phyloP scores from a whole-genome alignment of 1,140 invertebrate species.

The Drosophila oshimai region DNA sequence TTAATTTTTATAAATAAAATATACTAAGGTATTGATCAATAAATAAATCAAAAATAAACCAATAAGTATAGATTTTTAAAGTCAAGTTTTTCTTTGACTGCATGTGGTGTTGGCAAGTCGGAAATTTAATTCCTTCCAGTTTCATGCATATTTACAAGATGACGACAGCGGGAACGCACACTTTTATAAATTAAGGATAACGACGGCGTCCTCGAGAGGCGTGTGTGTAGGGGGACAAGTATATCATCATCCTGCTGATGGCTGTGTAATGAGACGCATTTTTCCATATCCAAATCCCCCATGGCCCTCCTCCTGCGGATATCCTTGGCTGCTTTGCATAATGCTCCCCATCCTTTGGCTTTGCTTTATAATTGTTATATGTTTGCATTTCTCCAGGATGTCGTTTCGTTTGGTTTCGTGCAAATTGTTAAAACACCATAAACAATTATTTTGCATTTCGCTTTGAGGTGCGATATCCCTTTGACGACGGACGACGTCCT shows the following conservation, averaged over 20 bases:
- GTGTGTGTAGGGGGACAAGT: neutral
- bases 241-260: conserved; percentile 38
- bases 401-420: conserved; percentile 13
- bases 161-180: conserved; percentile 51
- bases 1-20: no score
- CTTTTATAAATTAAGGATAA: conserved; percentile 81
- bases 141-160: conserved; percentile 78
- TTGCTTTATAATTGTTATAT: conserved; percentile 65
- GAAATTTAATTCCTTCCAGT: conserved; percentile 74
- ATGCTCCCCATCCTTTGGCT: conserved; percentile 12
- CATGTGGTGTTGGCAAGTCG: neutral
- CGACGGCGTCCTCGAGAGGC: conserved; percentile 35
- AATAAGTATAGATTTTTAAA: no score
- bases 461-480: conserved; percentile 60
- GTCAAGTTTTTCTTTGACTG: no score
- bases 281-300: conserved; percentile 18
- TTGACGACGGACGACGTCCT: conserved; percentile 19
- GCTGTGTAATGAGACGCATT: conserved; percentile 62
- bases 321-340: conserved; percentile 63
- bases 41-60: no score
- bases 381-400: conserved; percentile 39
- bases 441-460: conserved; percentile 77
- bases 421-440: conserved; percentile 79
- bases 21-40: no score
- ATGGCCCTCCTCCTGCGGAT: neutral